Percentiles rank a stretch among this genome's conserved stretches.
These are phyloP conservation scores for Margaritifera margaritifera DNA, from an alignment of 2,888 invertebrate genomes.

Conservation along the genomic window DNA sequence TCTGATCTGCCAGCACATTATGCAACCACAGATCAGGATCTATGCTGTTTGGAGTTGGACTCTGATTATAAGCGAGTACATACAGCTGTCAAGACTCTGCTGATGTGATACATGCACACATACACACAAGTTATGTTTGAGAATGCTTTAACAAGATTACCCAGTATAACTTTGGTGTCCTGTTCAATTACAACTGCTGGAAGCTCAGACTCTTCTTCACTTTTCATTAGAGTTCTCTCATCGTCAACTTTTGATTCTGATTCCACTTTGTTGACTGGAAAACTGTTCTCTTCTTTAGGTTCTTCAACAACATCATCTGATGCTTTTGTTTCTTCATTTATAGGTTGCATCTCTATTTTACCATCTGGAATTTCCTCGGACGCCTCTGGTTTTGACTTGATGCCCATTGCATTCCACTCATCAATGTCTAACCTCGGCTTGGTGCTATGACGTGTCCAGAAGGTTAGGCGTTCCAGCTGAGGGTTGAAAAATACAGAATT, in stretches of 20 bases:
- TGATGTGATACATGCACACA: too few relatives aligned
- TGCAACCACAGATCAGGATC: too few relatives aligned
- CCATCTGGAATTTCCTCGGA: background rate
- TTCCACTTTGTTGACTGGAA: too few relatives aligned
- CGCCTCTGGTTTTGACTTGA: background rate
- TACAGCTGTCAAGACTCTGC: too few relatives aligned
- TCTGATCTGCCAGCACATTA: too few relatives aligned
- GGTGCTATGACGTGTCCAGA: constrained; percentile 55
- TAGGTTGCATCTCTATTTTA: background rate
- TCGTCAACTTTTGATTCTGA: background rate
- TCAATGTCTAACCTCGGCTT: constrained; percentile 51
- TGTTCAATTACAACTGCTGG: constrained; percentile 9
- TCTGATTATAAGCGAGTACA: too few relatives aligned
- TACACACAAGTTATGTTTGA: too few relatives aligned
- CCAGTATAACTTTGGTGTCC: background rate
- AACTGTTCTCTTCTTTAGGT: background rate
- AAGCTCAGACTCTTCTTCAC: constrained; percentile 1
- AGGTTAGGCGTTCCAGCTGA: constrained; percentile 55
- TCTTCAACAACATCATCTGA: background rate
- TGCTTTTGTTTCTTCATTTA: background rate
- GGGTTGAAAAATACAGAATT: background rate
- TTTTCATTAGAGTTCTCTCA: background rate
- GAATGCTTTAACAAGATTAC: too few relatives aligned
- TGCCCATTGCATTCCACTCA: constrained; percentile 12
- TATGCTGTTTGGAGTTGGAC: too few relatives aligned